Base-by-base conservation (phyloP, 2,797 vertebrate species). In the Kryptopterus vitreolus region DNA sequence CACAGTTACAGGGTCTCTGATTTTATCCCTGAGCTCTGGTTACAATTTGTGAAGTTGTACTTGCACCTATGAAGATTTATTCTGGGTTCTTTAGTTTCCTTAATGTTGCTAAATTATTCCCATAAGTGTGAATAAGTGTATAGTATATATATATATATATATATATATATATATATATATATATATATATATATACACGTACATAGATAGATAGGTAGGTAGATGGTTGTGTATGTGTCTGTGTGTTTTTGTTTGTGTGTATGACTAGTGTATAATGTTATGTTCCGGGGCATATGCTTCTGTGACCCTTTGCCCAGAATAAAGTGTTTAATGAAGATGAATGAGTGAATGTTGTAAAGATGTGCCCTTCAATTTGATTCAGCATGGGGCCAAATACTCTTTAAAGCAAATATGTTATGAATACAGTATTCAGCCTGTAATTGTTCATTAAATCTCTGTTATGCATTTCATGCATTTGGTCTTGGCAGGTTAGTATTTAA, bases 261-360 rank as follows among this genome's bases (percentile, higher is more conserved):
- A 71, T 71, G 31, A 72, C 70, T 53, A 20, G 29, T 33, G 50
- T 33, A 53, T 53, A 26, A 22, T 5, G 35, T 35, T 11, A 5
- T 55, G 22, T 55, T 55, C 12, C 50, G n/a, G 29, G 31, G 20
- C n/a, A 72, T n/a, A 53, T 29, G 31, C 52, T 35, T 57, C 31
- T 35, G 20, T 55, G 70, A 72, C 22, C 29, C 50, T 72, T 50
- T 72, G 31, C 35, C 31, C 70, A 72, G 52, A 55, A 72, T 72
- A 55, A 55, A 62, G 46, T 20, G 8, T 22, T 88, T 86, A 85
- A 85, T 84, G 88, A 72, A 55, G 31, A 52, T 70, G 66, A 70
- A 71, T 89, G 89, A 86, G 24, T 68, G 3, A 52, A 71, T 71
- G 16, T 12, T 71, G 48, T 53, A 33, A 26, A 22, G 69, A 52